Evolutionary conservation across 1,140 invertebrate species (phyloP), one percentile per base, ranked within the genome.

Genomic region (Drosophila neocordata): DNA sequence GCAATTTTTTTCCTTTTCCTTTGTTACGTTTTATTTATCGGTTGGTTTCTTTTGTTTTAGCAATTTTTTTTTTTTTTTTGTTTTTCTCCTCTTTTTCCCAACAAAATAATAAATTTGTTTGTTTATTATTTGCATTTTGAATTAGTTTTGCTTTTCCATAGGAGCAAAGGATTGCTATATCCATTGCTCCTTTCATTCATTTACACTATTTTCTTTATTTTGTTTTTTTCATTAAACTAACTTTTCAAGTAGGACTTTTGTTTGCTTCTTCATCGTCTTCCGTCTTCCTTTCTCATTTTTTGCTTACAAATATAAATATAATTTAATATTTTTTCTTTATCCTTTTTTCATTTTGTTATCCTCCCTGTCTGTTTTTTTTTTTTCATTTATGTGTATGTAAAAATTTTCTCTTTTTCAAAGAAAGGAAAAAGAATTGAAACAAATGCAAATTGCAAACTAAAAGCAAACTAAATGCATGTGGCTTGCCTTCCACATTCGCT

Each of bases 21-120:
- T 85, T 85, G 82, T 85, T 85, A 85, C 82, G 65, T 85, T 85
- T 85, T 85, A 85, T 87, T 85, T 82, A 82, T 82, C 67, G 70
- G 74, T 81, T 83, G 63, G 48, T 79, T 79, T 77, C 55, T 58
- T 34, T 73, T 73, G 51, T 52, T 56, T 56, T 74, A 74, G 71
- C 71, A 74, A 74, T 75, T 69, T 31, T 58, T 72, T 55, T 75
- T 58, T 64, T 65, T 51, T 71, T 41, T 61, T 60, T 64, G 48
- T 24, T 58, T 75, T 74, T 22, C 8, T 9, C 44, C 37, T 63
- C 48, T 31, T 24, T 72, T 71, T 57, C 15, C 57, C 31, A 11
- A 59, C 35, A 38, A 59, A 24, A 41, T 38, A 20, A 37, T 15
- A 11, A 61, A 68, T 73, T 67, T 73, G 69, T 76, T 76, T 63